Conservation (phyloP, 2,113 vertebrate genomes). For the Eolophus roseicapilla region DNA sequence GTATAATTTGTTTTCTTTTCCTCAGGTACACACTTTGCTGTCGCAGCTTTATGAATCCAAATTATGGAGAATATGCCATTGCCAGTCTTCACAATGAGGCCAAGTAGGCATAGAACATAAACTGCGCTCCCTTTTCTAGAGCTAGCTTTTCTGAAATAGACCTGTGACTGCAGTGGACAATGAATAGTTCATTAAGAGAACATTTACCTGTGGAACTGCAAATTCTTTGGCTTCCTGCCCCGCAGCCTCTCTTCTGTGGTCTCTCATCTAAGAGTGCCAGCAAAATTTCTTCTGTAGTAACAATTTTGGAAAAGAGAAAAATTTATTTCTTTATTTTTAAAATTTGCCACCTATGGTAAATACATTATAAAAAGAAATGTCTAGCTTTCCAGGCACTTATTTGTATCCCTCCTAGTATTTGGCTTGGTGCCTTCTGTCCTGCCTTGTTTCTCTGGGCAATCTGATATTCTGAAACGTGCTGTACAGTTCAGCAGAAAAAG, state of each 20-base stretch:
- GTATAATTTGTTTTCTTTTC: background rate
- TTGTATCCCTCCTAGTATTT: background rate
- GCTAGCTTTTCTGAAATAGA: background rate
- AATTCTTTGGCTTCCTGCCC: background rate
- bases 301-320: background rate
- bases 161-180: background rate
- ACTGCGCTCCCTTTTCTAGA: background rate
- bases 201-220: background rate
- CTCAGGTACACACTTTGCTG: background rate
- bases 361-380: background rate
- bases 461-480: constrained; percentile 34
- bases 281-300: background rate
- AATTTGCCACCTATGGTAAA: background rate
- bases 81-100: background rate
- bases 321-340: background rate
- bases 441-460: background rate
- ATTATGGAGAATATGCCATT: background rate
- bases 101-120: background rate
- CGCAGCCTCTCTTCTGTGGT: background rate
- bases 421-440: background rate
- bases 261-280: background rate
- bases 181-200: background rate
- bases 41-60: background rate
- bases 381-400: background rate
- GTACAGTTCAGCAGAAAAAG: constrained; percentile 34